These are phyloP conservation scores for Plebejus argus DNA, from an alignment of 2,888 invertebrate genomes.

Conservation along the genomic window DNA sequence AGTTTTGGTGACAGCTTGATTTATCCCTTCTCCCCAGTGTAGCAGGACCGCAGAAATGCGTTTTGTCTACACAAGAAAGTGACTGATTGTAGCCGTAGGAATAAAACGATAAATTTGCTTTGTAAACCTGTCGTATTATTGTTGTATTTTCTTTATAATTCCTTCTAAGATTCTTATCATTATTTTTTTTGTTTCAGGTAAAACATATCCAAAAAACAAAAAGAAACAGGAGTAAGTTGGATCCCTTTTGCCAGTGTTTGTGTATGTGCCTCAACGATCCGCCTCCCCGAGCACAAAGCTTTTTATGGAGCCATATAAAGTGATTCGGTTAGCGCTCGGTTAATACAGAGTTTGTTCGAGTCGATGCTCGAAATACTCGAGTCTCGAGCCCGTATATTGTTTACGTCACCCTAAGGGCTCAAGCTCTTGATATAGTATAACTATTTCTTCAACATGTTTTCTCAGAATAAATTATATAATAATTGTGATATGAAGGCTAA, in stretches of 20 bases:
- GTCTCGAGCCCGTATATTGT: neutral
- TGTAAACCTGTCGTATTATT: neutral
- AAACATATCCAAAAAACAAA: neutral
- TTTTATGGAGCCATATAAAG: conserved; percentile 36
- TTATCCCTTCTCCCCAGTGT: neutral
- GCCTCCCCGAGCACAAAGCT: neutral
- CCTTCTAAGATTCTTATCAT: neutral
- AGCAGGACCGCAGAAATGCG: neutral
- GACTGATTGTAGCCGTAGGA: too few species aligned
- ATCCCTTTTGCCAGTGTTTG: conserved; percentile 44
- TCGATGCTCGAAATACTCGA: conserved; percentile 33
- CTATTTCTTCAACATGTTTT: neutral
- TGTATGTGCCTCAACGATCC: conserved; percentile 37
- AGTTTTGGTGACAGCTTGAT: conserved; percentile 33
- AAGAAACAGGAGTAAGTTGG: neutral
- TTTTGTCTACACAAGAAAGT: too few species aligned
- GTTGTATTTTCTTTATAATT: neutral
- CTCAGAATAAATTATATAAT: neutral
- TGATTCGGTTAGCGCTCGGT: conserved; percentile 38
- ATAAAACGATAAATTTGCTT: too few species aligned
- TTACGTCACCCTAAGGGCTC: neutral
- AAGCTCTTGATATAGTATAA: neutral
- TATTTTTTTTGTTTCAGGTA: neutral
- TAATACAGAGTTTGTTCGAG: conserved; percentile 39
- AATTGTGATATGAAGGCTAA: neutral